phyloP scores from a whole-genome alignment of 1,140 invertebrate species.

The Atta texana region DNA sequence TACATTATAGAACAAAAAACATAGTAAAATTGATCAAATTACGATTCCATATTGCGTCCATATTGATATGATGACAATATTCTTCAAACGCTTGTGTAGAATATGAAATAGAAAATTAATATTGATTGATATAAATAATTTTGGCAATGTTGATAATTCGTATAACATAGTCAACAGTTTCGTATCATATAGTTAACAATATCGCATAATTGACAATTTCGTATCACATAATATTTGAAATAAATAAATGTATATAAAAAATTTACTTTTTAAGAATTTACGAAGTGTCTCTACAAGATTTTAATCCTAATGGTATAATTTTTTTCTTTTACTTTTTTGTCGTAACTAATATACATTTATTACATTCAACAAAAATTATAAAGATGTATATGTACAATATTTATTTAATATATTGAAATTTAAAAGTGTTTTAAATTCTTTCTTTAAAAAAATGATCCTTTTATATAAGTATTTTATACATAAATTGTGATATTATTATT shows the following conservation, averaged over 20 bases:
- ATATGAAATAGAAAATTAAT: slow-evolving; percentile 16
- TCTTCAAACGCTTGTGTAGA: slow-evolving; percentile 1
- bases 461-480: neutral
- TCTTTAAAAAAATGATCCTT: slow-evolving; percentile 11
- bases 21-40: neutral
- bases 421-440: neutral
- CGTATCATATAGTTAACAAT: neutral
- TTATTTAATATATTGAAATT: slow-evolving; percentile 45
- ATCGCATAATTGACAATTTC: slow-evolving; percentile 5
- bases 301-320: neutral
- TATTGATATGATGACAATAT: slow-evolving; percentile 60
- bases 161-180: neutral
- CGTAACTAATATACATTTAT: slow-evolving; percentile 4
- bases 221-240: neutral
- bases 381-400: slow-evolving; percentile 2
- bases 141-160: neutral
- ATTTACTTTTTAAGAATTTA: neutral
- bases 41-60: slow-evolving; percentile 1
- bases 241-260: slow-evolving; percentile 34
- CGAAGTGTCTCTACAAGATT: neutral
- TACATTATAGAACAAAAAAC: neutral
- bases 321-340: neutral
- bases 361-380: slow-evolving; percentile 15
- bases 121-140: slow-evolving; percentile 30
- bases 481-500: neutral